These are phyloP conservation scores for Anabacerthia variegaticeps DNA, from an alignment of 2,797 vertebrate species.

Conservation along the genomic window DNA sequence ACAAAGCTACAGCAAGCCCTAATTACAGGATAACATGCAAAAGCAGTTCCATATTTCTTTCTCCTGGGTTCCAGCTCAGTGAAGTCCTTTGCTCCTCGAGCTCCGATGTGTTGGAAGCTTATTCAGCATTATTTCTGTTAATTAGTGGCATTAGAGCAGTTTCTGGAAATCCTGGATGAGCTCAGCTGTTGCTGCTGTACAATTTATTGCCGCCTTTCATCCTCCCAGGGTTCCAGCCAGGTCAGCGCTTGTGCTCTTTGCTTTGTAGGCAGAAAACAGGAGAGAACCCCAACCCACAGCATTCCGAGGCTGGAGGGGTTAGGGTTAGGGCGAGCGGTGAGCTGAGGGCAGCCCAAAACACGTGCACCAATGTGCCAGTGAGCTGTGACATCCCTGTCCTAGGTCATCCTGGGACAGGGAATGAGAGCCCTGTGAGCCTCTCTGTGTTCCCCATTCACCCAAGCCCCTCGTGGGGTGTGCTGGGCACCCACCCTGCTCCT, in stretches of 20 bases:
- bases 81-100: neutral
- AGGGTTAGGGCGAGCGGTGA: accelerated
- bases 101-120: neutral
- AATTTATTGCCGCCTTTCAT: neutral
- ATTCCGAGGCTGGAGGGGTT: neutral
- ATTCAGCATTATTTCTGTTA: constrained; percentile 38
- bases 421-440: accelerated
- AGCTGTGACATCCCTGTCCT: accelerated
- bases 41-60: neutral
- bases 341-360: neutral
- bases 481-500: neutral
- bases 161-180: neutral
- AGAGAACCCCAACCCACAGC: accelerated
- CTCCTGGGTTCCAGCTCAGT: neutral
- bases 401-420: accelerated
- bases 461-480: neutral
- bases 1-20: neutral
- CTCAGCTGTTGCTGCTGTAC: neutral
- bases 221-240: neutral
- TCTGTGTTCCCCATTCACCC: accelerated
- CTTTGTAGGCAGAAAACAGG: accelerated
- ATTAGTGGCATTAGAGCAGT: constrained; percentile 13
- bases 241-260: accelerated
- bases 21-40: neutral
- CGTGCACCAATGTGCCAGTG: accelerated